phyloP scores from a whole-genome alignment of 2,797 vertebrate genomes.

The Centroberyx gerrardi region DNA sequence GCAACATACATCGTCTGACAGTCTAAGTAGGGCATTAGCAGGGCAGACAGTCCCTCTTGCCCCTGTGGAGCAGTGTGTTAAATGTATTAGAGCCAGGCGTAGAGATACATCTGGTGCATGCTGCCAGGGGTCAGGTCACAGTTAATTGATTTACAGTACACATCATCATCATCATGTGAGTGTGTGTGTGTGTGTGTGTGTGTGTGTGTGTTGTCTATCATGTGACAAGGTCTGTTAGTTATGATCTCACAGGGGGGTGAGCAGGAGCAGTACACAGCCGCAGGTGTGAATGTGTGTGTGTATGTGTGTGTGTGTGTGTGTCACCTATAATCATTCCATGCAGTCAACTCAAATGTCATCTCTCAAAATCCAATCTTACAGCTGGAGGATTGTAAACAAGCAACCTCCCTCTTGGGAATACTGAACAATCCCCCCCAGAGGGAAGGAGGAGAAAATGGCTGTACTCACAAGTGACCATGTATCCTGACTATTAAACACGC shows the following conservation, averaged over 20 bases:
- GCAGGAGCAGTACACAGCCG: not conserved
- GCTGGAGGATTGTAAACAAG: not conserved
- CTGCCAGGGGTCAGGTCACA: conserved; percentile 33
- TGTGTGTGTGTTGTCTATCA: not conserved
- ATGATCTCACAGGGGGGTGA: conserved; percentile 12
- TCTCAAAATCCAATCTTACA: conserved; percentile 1
- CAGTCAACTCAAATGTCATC: conserved; percentile 2
- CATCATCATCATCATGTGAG: not conserved
- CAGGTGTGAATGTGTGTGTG: not conserved
- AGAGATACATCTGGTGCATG: conserved; percentile 8
- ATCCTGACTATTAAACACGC: not conserved
- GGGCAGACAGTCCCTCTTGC: not conserved
- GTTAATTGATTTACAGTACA: conserved; percentile 33
- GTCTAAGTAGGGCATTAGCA: conserved; percentile 20
- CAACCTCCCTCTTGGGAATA: not conserved
- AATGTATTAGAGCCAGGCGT: conserved; percentile 25
- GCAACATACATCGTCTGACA: not conserved
- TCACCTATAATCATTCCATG: not conserved
- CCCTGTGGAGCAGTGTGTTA: conserved; percentile 41
- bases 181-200: conserved; percentile 10
- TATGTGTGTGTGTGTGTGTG: not conserved
- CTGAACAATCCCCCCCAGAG: not conserved
- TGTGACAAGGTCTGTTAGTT: not conserved
- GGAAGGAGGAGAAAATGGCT: too few species aligned
- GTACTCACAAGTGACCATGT: not conserved